Evolutionary conservation across 37 sponge, comb jelly and placozoan genomes (phyloP).

Genomic region (Chondrilla cf. caribensis): DNA sequence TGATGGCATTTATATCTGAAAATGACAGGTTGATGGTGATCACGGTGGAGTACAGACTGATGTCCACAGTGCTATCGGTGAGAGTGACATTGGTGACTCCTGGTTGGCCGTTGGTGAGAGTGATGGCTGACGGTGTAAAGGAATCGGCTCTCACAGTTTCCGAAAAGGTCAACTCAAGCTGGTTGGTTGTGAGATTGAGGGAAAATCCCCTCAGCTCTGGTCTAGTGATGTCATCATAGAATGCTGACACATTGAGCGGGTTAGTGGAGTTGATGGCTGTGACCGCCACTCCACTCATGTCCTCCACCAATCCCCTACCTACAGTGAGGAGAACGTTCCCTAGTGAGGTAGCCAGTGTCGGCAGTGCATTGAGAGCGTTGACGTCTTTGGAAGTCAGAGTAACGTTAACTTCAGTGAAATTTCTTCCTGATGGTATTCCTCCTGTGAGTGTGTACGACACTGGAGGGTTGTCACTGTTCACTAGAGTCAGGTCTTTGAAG

Average conservation of each 20-base stretch:
- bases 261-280: neutral
- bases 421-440: constrained; percentile 47
- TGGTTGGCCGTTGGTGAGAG: constrained; percentile 29
- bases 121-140: constrained; percentile 49
- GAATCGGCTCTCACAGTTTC: constrained; percentile 74
- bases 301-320: constrained; percentile 39
- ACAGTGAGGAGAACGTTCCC: constrained; percentile 51
- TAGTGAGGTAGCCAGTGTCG: constrained; percentile 44
- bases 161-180: constrained; percentile 58
- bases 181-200: constrained; percentile 56
- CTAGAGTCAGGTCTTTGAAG: constrained; percentile 52
- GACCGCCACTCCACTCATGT: constrained; percentile 65
- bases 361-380: constrained; percentile 56
- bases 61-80: constrained; percentile 36
- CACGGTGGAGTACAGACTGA: constrained; percentile 41
- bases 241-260: constrained; percentile 25
- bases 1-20: constrained; percentile 77
- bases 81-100: constrained; percentile 50
- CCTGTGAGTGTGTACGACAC: constrained; percentile 42
- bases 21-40: constrained; percentile 56
- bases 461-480: constrained; percentile 5
- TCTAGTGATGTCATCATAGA: constrained; percentile 49
- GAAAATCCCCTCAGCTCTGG: constrained; percentile 54
- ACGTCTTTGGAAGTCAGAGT: constrained; percentile 52
- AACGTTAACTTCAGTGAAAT: constrained; percentile 69